Percentiles rank a stretch among this genome's conserved stretches.
These are phyloP conservation scores for Barypeithes pellucidus DNA, from an alignment of 2,888 invertebrate species.

Conservation along the genomic window DNA sequence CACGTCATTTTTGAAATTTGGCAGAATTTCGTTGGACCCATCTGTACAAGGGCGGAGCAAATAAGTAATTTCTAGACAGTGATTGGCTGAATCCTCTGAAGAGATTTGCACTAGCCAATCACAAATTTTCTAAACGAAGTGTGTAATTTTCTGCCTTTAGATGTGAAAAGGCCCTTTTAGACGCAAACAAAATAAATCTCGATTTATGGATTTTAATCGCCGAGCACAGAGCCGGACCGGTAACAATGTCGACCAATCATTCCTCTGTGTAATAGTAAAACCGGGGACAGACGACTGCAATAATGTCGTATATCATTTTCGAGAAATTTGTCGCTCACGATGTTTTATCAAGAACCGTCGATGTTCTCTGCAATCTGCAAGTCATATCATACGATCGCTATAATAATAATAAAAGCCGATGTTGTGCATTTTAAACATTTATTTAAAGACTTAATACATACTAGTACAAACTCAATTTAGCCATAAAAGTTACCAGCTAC, in stretches of 20 bases:
- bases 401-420: not conserved
- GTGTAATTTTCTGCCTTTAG: too few relatives aligned
- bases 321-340: too few relatives aligned
- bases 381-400: too few relatives aligned
- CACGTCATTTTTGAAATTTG: constrained; percentile 38
- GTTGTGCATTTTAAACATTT: constrained; percentile 28
- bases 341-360: too few relatives aligned
- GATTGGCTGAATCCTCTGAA: not conserved
- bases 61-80: not conserved
- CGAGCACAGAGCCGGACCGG: not conserved
- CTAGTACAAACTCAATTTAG: constrained; percentile 36
- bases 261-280: too few relatives aligned
- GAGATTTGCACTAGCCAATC: not conserved
- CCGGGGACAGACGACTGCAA: too few relatives aligned
- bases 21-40: constrained; percentile 13
- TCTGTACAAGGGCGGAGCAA: not conserved
- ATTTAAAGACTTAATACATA: constrained; percentile 32
- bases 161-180: not conserved
- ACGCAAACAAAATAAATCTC: not conserved
- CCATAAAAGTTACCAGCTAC: constrained; percentile 23
- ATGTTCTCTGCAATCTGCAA: too few relatives aligned
- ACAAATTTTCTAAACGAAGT: too few relatives aligned
- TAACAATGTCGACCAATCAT: too few relatives aligned
- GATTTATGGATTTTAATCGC: constrained; percentile 12
- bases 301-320: too few relatives aligned